Evolutionary conservation across 2,113 vertebrate species (phyloP).

Genomic region (Ondatra zibethicus): DNA sequence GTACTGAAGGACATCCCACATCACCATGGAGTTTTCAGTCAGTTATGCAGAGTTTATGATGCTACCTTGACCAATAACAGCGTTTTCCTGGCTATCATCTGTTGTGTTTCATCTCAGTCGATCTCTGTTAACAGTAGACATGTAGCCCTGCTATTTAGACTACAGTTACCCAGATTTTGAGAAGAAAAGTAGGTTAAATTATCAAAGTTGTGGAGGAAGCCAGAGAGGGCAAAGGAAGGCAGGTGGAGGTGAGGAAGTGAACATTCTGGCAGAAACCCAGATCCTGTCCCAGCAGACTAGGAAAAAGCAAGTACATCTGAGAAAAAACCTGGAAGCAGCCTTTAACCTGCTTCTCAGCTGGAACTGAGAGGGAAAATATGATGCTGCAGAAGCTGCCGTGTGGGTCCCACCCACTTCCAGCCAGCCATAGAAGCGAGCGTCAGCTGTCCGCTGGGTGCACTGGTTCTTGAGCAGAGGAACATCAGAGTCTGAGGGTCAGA

Average conservation of each 20-base stretch:
- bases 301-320: background rate
- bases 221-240: background rate
- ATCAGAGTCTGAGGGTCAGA: background rate
- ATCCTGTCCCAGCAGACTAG: background rate
- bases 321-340: background rate
- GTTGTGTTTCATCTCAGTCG: background rate
- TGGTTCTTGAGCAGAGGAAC: background rate
- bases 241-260: background rate
- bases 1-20: too few species aligned
- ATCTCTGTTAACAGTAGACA: background rate
- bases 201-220: background rate
- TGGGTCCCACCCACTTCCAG: background rate
- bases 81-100: background rate
- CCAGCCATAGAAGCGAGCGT: background rate
- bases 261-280: background rate
- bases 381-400: background rate
- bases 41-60: background rate
- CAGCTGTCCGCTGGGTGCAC: background rate
- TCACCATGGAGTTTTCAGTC: background rate
- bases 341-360: background rate
- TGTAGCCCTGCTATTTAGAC: background rate
- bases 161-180: conserved; percentile 14
- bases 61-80: background rate
- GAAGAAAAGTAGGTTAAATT: background rate
- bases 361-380: background rate